A percentile compares a stretch with the other conserved stretches of the same genome.
These are phyloP conservation scores for human DNA, from an alignment of 2,113 vertebrate genomes.

Conservation along the genomic window GRCh38 chr5:154790001-154790500, in stretches of 20 bases:
- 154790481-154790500: not conserved
- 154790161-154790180: not conserved
- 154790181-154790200: not conserved
- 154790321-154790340: conserved; percentile 92
- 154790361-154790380: conserved; percentile 91
- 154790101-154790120: not conserved
- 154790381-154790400: conserved; percentile 90
- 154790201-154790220: not conserved
- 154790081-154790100: not conserved
- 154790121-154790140: not conserved
- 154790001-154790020: not conserved
- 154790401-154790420: not conserved
- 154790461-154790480: not conserved
- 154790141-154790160: not conserved
- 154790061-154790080: not conserved
- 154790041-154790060: not conserved
- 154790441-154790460: not conserved
- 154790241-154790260: not conserved
- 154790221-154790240: not conserved
- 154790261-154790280: not conserved
- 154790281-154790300: not conserved
- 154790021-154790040: not conserved
- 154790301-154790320: conserved; percentile 67
- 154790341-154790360: conserved; percentile 95
- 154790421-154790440: not conserved